phyloP scores from a whole-genome alignment of 2,113 vertebrate genomes.

The Oncorhynchus tshawytscha region DNA sequence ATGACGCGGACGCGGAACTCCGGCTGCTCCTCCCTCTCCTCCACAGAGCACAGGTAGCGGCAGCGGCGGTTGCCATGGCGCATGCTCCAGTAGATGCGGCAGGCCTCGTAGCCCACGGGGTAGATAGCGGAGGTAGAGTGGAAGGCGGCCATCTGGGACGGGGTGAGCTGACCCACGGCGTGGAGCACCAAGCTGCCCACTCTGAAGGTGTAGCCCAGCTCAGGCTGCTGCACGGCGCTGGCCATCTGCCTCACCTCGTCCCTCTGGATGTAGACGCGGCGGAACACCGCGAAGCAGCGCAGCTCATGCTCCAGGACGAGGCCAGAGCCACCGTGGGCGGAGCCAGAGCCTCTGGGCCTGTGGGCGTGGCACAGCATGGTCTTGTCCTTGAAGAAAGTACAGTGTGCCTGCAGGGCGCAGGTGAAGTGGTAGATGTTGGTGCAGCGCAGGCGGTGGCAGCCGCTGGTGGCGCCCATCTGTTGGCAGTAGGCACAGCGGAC shows the following conservation, averaged over 20 bases:
- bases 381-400: constrained; percentile 99
- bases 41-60: constrained; percentile 91
- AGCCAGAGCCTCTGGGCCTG: constrained; percentile 79
- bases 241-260: constrained; percentile 93
- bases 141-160: constrained; percentile 87
- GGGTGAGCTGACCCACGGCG: constrained; percentile 88
- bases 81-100: constrained; percentile 95
- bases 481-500: constrained; percentile 93
- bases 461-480: constrained; percentile 91
- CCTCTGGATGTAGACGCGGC: constrained; percentile 91
- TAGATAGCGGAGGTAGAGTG: constrained; percentile 88
- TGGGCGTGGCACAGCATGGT: constrained; percentile 98
- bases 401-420: constrained; percentile 94
- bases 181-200: constrained; percentile 95
- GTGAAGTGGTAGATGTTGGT: constrained; percentile 98
- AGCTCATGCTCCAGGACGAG: constrained; percentile 87
- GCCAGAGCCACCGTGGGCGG: constrained; percentile 73
- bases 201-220: constrained; percentile 92
- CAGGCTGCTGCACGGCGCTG: constrained; percentile 86
- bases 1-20: constrained; percentile 86
- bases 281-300: constrained; percentile 92
- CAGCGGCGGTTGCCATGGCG: constrained; percentile 91
- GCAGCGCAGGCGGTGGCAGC: constrained; percentile 93
- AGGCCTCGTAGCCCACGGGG: constrained; percentile 92
- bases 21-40: constrained; percentile 82